phyloP scores from a whole-genome alignment of 1,140 invertebrate species.

The Fopius arisanus region DNA sequence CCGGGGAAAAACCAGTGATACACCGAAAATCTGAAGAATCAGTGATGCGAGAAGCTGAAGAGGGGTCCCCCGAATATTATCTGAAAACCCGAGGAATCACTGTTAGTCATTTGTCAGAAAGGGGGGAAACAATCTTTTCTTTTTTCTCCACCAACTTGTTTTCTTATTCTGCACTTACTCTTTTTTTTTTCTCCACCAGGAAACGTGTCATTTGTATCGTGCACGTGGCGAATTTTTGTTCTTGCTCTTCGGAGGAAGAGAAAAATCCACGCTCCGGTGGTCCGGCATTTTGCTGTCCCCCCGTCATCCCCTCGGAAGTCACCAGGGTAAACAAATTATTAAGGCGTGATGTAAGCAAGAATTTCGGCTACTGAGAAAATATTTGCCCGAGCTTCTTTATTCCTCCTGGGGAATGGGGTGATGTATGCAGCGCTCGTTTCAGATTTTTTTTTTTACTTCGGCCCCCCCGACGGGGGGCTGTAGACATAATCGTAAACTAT shows the following conservation, averaged over 20 bases:
- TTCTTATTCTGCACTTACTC: not conserved
- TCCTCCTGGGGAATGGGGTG: not conserved
- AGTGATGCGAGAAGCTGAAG: constrained; percentile 45
- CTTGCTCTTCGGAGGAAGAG: not conserved
- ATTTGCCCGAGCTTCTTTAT: not conserved
- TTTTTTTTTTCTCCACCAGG: constrained; percentile 32
- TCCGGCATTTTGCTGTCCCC: not conserved
- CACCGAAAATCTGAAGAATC: constrained; percentile 23
- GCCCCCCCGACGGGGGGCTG: constrained; percentile 38
- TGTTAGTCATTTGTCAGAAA: constrained; percentile 52
- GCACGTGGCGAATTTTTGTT: constrained; percentile 33
- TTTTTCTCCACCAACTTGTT: constrained; percentile 28
- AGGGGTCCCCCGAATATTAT: constrained; percentile 15
- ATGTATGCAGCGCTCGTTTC: constrained; percentile 24
- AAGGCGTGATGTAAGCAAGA: constrained; percentile 1
- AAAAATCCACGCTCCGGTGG: not conserved
- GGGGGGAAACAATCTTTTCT: constrained; percentile 24
- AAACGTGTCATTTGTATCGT: constrained; percentile 44
- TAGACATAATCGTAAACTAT: constrained; percentile 50
- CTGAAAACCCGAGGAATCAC: constrained; percentile 45
- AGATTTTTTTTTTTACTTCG: constrained; percentile 46
- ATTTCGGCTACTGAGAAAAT: not conserved
- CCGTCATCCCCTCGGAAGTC: not conserved
- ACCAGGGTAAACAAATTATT: not conserved
- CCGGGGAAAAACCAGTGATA: not conserved